Conservation (phyloP, 2,888 invertebrate genomes). For the Leptura quadrifasciata region DNA sequence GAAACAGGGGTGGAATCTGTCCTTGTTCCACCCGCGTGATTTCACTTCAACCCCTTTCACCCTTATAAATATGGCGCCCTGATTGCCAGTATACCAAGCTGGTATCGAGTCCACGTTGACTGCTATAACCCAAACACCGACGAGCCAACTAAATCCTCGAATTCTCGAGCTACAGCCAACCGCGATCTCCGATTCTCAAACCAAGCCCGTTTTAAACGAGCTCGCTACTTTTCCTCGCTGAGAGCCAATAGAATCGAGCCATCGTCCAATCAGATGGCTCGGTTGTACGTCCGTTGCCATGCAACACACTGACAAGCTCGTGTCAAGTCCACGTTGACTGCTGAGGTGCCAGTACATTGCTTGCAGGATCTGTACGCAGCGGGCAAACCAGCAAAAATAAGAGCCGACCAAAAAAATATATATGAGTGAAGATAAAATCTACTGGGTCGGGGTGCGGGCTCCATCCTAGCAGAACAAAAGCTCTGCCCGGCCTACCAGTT, state of each 20-base stretch:
- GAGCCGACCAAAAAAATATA: conserved; percentile 73
- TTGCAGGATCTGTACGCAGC: conserved; percentile 73
- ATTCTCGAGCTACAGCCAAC: conserved; percentile 42
- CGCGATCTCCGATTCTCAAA: conserved; percentile 42
- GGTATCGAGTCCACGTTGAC: conserved; percentile 72
- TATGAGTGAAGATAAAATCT: conserved; percentile 73
- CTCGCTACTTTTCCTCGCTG: conserved; percentile 58
- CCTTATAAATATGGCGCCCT: conserved; percentile 76
- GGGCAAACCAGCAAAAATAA: conserved; percentile 74
- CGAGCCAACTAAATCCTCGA: conserved; percentile 56
- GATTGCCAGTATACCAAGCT: conserved; percentile 75
- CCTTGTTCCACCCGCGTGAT: conserved; percentile 75
- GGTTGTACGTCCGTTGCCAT: conserved; percentile 67
- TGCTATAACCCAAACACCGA: conserved; percentile 51
- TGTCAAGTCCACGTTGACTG: conserved; percentile 72
- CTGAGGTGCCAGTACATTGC: conserved; percentile 74
- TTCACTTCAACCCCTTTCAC: conserved; percentile 74
- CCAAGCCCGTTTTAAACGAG: conserved; percentile 71
- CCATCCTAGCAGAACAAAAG: conserved; percentile 72
- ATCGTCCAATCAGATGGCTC: conserved; percentile 64
- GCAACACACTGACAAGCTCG: conserved; percentile 65
- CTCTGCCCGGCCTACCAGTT: conserved; percentile 71
- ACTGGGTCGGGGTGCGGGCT: conserved; percentile 72
- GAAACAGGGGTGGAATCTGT: conserved; percentile 74
- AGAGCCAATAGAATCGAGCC: conserved; percentile 58